Base-by-base conservation (phyloP, 2,888 invertebrate genomes). In the Euproctis similis region DNA sequence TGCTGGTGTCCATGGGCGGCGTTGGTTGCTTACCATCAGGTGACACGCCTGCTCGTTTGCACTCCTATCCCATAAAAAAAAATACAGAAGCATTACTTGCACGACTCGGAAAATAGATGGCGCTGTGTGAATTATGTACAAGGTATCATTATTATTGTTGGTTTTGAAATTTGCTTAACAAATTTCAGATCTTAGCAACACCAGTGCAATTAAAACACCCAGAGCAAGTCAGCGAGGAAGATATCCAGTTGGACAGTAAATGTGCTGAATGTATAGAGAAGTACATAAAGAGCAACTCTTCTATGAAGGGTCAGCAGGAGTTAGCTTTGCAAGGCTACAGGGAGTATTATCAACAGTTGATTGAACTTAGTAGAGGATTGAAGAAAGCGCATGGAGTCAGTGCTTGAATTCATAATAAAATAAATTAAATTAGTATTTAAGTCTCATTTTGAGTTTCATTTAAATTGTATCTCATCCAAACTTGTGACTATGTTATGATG, bases 311-410 rank as follows among this genome's bases (percentile, higher is more conserved):
- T 3, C 89, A 89, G 34, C 84, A 94, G 22, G 90, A 91, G 48
- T 62, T 92, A 24, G 90, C 92, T 0, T 56, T 93, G n/a, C 91
- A 92, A 59, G 87, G 90, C 3, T 89, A 89, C 46, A 87, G 88
- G 48, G 92, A 93, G 57, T 53, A 88, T n/a, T 86, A 87, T 42
- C 85, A 87, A 20, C 87, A 89, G 42, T 77, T 87, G 32, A 65
- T 85, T 18, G 85, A 88, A 31, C 59, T 91, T 0, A 86, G 87
- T 36, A 71, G 87, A 10, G 90, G 90, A n/a, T 63, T 92, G 34
- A 85, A 86, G 57, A 86, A 87, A 45, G 92, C 92, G 0, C 92
- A 93, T 55, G 92, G 92, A n/a, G n/a, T n/a, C 21, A 68, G 60
- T 19, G 54, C 58, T 25, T 75, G 51, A 61, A 46, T 35, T 31